Evolutionary conservation across 1,140 invertebrate genomes (phyloP), one percentile per base, ranked within the genome.

Genomic region (Bombus polaris): DNA sequence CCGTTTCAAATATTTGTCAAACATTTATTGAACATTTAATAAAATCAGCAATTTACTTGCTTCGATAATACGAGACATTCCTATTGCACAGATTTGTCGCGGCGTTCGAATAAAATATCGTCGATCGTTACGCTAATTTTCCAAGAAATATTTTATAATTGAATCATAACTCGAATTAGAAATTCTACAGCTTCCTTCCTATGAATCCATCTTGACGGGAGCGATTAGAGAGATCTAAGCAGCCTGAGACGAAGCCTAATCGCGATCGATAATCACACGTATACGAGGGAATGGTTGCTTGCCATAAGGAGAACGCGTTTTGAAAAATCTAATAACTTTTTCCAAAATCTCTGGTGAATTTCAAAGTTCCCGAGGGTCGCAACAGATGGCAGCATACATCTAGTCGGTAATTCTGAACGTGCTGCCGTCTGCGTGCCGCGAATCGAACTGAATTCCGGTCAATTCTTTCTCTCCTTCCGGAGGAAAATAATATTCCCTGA

Each of bases 341-440:
- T 35, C 71, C 83, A 57, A 85, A 85, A 81, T 74, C 18, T 72
- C 83, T 85, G 25, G 83, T 71, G 83, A 81, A 42, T 85, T 81
- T 68, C n/a, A 0, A 62, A 37, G 77, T 81, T 81, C 59, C 3
- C 12, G 0, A 0, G 8, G 28, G 37, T 53, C 37, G 44, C 25
- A 70, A 92, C 44, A 95, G 94, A 94, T 95, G 94, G 94, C 93
- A 92, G 87, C 85, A 93, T 84, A 44, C 71, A 80, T 87, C 57
- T 86, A 57, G 94, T 94, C 94, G 93, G 94, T 95, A 95, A 94
- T 93, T 92, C 88, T 90, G 82, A 87, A 93, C 83, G 93, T 94
- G 93, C 94, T 94, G 94, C 94, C 92, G 87, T 93, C 93, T 93
- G 87, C 86, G 72, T 75, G 83, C 28, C 42, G 65, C 32, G 47